A percentile compares a stretch with the other conserved stretches of the same genome.
phyloP scores from a whole-genome alignment of 2,797 vertebrate genomes.

The Fistularia commersonii region DNA sequence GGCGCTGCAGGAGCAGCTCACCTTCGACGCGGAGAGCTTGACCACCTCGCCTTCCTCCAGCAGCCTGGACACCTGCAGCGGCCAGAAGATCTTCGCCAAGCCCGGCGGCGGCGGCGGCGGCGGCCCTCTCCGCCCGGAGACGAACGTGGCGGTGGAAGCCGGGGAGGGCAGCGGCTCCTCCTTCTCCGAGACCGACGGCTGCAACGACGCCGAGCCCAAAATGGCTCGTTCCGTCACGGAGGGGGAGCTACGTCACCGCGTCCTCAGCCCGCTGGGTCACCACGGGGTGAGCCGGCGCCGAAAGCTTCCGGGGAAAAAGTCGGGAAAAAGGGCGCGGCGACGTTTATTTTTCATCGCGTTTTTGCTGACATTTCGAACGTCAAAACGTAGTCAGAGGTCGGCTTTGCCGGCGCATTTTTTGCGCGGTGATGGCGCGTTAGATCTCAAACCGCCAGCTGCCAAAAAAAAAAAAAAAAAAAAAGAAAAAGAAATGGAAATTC shows the following conservation, averaged over 20 bases:
- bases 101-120: slow-evolving; percentile 71
- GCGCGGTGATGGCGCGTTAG: no score
- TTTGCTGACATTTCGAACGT: no score
- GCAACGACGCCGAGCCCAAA: slow-evolving; percentile 75
- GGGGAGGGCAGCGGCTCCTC: slow-evolving; percentile 74
- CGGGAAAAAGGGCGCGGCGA: no score
- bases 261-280: slow-evolving; percentile 76
- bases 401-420: no score
- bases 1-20: slow-evolving; percentile 73
- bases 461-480: no score
- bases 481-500: no score
- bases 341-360: no score
- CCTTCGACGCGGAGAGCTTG: slow-evolving; percentile 72
- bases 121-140: slow-evolving; percentile 34
- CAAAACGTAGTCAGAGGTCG: no score
- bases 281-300: slow-evolving; percentile 84
- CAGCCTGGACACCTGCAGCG: slow-evolving; percentile 84
- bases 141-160: slow-evolving; percentile 48
- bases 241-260: slow-evolving; percentile 85
- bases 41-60: slow-evolving; percentile 84
- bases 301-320: no score
- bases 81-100: slow-evolving; percentile 81
- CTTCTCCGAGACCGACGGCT: slow-evolving; percentile 82
- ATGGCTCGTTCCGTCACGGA: slow-evolving; percentile 88
- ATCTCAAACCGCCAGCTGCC: no score